These are phyloP conservation scores for Aphidius ervi DNA, from an alignment of 1,140 invertebrate genomes.

Conservation along the genomic window DNA sequence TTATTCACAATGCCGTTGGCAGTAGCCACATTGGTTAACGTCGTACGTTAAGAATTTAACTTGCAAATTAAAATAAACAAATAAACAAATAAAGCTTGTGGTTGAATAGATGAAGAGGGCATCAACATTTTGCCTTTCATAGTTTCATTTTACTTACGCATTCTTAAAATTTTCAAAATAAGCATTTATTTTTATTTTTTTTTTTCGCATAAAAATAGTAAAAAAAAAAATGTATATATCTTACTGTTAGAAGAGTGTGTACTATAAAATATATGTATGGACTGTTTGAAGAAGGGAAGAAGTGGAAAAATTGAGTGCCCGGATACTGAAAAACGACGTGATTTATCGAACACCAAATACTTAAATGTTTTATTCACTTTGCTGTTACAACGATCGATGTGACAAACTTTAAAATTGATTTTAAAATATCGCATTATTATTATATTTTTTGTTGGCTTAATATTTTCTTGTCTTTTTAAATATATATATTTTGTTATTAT, in stretches of 20 bases:
- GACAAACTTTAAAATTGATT: not conserved
- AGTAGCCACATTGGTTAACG: conserved; percentile 11
- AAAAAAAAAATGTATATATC: conserved; percentile 9
- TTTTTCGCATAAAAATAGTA: not conserved
- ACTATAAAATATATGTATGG: conserved; percentile 5
- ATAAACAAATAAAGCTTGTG: no score
- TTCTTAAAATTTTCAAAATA: conserved; percentile 16
- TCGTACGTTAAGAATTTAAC: conserved; percentile 13
- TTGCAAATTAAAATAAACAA: conserved; percentile 9
- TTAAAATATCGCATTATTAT: no score
- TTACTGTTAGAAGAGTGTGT: conserved; percentile 1
- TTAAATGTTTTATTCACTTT: conserved; percentile 9
- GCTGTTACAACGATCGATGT: not conserved
- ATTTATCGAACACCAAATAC: not conserved
- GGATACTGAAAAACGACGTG: conserved; percentile 1
- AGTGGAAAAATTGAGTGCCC: conserved; percentile 11
- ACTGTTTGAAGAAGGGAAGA: conserved; percentile 24
- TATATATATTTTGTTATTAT: no score
- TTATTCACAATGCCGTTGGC: conserved; percentile 1
- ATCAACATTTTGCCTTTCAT: conserved; percentile 14
- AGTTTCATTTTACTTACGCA: conserved; percentile 16
- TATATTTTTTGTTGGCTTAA: no score
- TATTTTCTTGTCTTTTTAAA: no score
- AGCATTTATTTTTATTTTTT: no score
- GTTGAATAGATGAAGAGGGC: conserved; percentile 1